These are phyloP conservation scores for Drosophila anomelani DNA, from an alignment of 2,888 invertebrate species.

Conservation along the genomic window DNA sequence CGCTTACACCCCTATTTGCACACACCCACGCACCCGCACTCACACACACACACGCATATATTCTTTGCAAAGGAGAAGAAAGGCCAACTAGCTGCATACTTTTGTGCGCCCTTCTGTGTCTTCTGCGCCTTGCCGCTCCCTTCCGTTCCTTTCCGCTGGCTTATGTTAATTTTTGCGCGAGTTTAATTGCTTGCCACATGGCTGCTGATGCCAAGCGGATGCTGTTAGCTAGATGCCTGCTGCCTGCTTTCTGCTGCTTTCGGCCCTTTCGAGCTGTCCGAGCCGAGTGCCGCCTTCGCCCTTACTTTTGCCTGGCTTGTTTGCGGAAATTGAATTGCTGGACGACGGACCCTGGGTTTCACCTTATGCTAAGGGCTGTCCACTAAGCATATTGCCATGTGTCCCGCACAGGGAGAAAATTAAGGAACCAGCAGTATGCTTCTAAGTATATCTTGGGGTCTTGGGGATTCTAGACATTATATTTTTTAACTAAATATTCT, in stretches of 20 bases:
- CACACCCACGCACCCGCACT: constrained; percentile 18
- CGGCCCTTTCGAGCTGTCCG: constrained; percentile 19
- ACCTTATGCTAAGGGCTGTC: constrained; percentile 64
- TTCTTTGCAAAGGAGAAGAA: constrained; percentile 27
- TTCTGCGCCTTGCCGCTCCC: constrained; percentile 16
- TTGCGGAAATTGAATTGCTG: constrained; percentile 75
- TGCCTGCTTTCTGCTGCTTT: constrained; percentile 22
- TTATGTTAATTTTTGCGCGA: constrained; percentile 73
- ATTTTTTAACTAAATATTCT: not conserved
- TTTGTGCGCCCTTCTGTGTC: constrained; percentile 51
- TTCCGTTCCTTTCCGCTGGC: constrained; percentile 44
- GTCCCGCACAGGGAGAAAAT: constrained; percentile 19
- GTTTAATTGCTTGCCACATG: constrained; percentile 68
- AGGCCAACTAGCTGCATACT: constrained; percentile 62
- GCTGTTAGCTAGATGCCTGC: constrained; percentile 26
- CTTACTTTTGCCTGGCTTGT: constrained; percentile 59
- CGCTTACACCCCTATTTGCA: constrained; percentile 11
- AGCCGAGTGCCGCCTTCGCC: constrained; percentile 44
- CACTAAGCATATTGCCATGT: constrained; percentile 65
- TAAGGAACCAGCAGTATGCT: not conserved
- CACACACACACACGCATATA: not conserved
- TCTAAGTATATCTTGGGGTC: not conserved
- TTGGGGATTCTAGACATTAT: not conserved
- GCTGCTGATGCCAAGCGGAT: constrained; percentile 46
- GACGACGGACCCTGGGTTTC: constrained; percentile 45